Evolutionary conservation across 2,888 invertebrate species (phyloP).

Genomic region (Sphaeridia pumilis): DNA sequence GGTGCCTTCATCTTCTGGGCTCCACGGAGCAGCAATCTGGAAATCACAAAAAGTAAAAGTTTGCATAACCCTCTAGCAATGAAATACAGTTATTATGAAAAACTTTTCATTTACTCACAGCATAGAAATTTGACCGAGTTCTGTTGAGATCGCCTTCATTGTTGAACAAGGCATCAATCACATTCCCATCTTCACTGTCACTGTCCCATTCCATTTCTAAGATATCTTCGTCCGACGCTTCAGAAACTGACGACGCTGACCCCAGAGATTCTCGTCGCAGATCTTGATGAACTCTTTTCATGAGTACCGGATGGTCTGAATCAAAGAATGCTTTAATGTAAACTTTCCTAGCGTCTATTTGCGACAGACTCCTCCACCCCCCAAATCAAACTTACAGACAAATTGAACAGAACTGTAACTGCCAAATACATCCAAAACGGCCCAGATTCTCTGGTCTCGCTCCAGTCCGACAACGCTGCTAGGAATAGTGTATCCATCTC

Average conservation of each 20-base stretch:
- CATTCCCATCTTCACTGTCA: neutral
- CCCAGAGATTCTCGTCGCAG: neutral
- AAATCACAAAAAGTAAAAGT: neutral
- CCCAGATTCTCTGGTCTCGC: slow-evolving; percentile 15
- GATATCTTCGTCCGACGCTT: neutral
- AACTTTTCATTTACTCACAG: no score
- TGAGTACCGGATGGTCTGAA: neutral
- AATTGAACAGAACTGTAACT: slow-evolving; percentile 18
- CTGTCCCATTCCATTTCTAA: neutral
- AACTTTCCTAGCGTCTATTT: no score
- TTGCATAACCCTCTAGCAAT: no score
- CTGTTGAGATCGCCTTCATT: no score
- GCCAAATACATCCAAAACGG: slow-evolving; percentile 22
- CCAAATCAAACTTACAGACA: slow-evolving; percentile 20
- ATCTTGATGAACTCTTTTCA: neutral
- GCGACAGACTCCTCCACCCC: no score
- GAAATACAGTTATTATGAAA: no score
- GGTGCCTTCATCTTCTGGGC: no score
- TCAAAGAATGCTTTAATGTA: neutral
- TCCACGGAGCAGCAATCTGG: neutral
- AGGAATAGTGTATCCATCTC: slow-evolving; percentile 15
- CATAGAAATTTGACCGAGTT: no score
- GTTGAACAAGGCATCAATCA: no score
- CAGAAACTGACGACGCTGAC: neutral
- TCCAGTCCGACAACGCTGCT: slow-evolving; percentile 5